Conservation (phyloP, 2,113 vertebrate species). For the Phoenicopterus ruber region DNA sequence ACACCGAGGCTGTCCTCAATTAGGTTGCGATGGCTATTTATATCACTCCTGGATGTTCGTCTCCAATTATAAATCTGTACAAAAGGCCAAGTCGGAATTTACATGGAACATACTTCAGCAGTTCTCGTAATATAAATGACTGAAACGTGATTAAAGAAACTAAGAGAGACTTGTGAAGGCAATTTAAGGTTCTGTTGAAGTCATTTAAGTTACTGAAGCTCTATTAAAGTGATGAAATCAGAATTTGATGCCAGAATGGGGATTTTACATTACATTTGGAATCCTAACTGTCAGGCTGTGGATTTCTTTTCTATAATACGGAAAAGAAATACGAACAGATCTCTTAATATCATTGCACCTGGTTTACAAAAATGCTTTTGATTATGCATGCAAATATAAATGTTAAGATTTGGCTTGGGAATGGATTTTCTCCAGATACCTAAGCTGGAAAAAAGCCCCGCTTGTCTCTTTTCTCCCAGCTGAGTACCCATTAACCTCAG, state of each 20-base stretch:
- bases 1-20: background rate
- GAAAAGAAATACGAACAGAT: background rate
- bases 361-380: background rate
- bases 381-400: background rate
- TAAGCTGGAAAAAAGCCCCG: accelerated
- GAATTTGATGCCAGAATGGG: background rate
- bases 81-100: constrained; percentile 35
- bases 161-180: background rate
- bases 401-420: background rate
- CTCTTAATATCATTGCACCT: background rate
- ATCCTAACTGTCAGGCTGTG: background rate
- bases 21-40: constrained; percentile 29
- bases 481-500: background rate
- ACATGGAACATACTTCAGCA: background rate
- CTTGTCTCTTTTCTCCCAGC: background rate
- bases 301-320: background rate
- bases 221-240: background rate
- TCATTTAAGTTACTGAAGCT: background rate
- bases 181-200: background rate
- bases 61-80: constrained; percentile 41
- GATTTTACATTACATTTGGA: background rate
- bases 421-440: background rate
- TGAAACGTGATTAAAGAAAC: constrained; percentile 3
- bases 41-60: constrained; percentile 2
- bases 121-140: background rate